These are phyloP conservation scores for Melitaea athalia DNA, from an alignment of 2,888 invertebrate species.

Conservation along the genomic window DNA sequence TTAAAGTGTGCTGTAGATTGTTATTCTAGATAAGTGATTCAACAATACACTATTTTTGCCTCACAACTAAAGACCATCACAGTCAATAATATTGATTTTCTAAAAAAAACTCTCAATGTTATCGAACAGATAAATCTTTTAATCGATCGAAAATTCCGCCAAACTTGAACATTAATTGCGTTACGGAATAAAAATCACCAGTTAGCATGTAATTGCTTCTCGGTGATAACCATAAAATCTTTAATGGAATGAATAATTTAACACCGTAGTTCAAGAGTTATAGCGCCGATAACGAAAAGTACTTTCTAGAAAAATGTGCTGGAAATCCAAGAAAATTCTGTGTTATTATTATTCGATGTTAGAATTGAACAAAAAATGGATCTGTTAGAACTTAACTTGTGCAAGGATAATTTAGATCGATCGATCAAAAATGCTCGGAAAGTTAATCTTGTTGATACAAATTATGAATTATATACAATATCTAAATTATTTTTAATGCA, in stretches of 20 bases:
- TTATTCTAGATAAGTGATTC: too few species aligned
- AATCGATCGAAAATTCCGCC: neutral
- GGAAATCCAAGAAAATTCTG: neutral
- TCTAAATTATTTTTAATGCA: too few species aligned
- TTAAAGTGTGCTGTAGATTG: too few species aligned
- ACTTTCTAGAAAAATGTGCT: neutral
- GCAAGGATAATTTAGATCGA: too few species aligned
- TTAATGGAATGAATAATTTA: slow-evolving; percentile 27
- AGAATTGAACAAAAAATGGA: too few species aligned
- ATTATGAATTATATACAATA: too few species aligned
- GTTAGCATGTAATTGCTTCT: slow-evolving; percentile 17
- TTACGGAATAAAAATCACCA: slow-evolving; percentile 13
- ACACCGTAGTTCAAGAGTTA: slow-evolving; percentile 11
- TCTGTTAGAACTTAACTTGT: too few species aligned
- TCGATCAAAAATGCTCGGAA: too few species aligned
- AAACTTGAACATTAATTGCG: slow-evolving; percentile 7
- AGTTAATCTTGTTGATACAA: too few species aligned
- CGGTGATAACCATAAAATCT: slow-evolving; percentile 20
- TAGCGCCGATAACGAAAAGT: neutral
- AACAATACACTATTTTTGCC: too few species aligned
- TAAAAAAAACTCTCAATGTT: neutral
- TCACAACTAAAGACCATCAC: neutral
- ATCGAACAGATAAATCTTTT: neutral
- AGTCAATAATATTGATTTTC: neutral
- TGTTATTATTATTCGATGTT: too few species aligned